These are phyloP conservation scores for Azemiops feae DNA, from an alignment of 2,113 vertebrate genomes.

Conservation along the genomic window DNA sequence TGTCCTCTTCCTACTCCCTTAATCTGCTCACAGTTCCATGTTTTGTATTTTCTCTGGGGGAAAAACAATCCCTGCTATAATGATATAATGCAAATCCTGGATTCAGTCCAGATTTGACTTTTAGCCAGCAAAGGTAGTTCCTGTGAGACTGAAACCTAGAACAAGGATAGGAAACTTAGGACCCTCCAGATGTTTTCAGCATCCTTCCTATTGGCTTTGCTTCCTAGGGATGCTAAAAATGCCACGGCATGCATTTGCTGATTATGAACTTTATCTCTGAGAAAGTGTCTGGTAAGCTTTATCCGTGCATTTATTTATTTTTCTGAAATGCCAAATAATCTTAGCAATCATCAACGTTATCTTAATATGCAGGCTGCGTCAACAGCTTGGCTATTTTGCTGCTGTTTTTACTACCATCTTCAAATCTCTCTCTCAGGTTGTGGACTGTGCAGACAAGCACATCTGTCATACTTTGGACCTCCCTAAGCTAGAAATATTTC, in stretches of 20 bases:
- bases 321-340: accelerated
- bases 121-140: not conserved
- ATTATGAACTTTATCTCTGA: not conserved
- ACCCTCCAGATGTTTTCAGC: not conserved
- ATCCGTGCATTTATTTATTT: not conserved
- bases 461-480: constrained; percentile 1
- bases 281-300: not conserved
- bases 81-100: not conserved
- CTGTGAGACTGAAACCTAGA: not conserved
- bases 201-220: not conserved
- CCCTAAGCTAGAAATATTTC: not conserved
- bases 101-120: not conserved
- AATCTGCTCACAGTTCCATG: not conserved
- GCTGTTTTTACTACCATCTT: not conserved
- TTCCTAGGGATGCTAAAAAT: not conserved
- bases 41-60: not conserved
- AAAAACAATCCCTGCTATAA: too few relatives aligned
- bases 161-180: not conserved
- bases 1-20: not conserved
- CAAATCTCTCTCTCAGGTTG: not conserved
- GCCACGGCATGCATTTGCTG: not conserved
- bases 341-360: not conserved
- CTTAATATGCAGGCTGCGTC: not conserved
- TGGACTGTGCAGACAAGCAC: not conserved
- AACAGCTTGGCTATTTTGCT: accelerated